Evolutionary conservation across 2,888 invertebrate genomes (phyloP).

Genomic region (Nephrotoma appendiculata): DNA sequence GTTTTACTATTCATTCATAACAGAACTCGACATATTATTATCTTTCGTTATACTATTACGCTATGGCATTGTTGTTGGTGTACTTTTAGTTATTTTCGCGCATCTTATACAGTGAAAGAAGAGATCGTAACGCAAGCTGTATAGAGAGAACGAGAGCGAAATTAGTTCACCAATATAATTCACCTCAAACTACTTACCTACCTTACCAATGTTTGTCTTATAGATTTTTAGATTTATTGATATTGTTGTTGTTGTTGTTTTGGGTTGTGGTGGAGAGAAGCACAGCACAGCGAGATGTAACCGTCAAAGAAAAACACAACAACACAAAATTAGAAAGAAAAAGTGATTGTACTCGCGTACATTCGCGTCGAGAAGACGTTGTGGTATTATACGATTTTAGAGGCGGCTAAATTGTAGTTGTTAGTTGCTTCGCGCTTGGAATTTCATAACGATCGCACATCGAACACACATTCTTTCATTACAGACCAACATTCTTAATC

Average conservation of each 20-base stretch:
- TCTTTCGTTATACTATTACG: not conserved
- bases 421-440: not conserved
- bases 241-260: not conserved
- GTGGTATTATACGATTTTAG: not conserved
- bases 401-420: not conserved
- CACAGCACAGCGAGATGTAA: not conserved
- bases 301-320: not conserved
- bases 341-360: not conserved
- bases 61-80: not conserved
- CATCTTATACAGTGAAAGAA: not conserved
- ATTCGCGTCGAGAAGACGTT: not conserved
- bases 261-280: not conserved
- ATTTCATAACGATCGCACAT: not conserved
- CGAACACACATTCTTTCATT: not conserved
- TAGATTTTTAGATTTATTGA: not conserved
- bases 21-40: not conserved
- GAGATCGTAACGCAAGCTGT: not conserved
- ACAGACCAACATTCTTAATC: not conserved
- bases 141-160: not conserved
- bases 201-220: not conserved
- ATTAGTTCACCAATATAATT: not conserved
- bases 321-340: not conserved
- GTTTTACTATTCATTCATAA: not conserved
- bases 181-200: not conserved
- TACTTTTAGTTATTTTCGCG: not conserved